A percentile compares a stretch with the other conserved stretches of the same genome.
phyloP scores from a whole-genome alignment of 2,113 vertebrate genomes.

The Paralichthys olivaceus region DNA sequence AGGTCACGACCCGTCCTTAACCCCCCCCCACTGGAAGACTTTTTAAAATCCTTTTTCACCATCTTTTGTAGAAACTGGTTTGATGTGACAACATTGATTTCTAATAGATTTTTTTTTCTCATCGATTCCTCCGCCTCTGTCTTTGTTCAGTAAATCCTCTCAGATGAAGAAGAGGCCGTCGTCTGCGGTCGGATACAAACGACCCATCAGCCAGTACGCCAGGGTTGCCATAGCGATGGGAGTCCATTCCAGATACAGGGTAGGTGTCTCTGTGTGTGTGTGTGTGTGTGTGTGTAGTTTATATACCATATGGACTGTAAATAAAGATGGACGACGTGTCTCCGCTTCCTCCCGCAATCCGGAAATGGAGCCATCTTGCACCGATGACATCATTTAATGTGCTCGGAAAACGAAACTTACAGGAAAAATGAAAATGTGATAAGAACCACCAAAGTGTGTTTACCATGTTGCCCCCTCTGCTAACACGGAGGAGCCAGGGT shows the following conservation, averaged over 20 bases:
- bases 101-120: neutral
- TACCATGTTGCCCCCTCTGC: too few relatives aligned
- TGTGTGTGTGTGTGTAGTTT: slow-evolving; percentile 1
- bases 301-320: neutral
- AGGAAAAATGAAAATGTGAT: too few relatives aligned
- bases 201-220: slow-evolving; percentile 96
- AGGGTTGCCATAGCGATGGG: slow-evolving; percentile 94
- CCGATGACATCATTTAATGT: too few relatives aligned
- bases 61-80: too few relatives aligned
- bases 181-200: slow-evolving; percentile 96
- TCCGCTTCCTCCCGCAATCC: too few relatives aligned
- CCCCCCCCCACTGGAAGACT: too few relatives aligned
- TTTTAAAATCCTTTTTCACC: too few relatives aligned
- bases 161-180: slow-evolving; percentile 94
- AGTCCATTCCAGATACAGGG: slow-evolving; percentile 91
- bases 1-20: neutral
- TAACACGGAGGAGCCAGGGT: too few relatives aligned
- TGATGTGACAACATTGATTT: neutral
- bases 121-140: slow-evolving; percentile 2
- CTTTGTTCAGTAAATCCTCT: slow-evolving; percentile 78
- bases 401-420: too few relatives aligned
- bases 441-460: too few relatives aligned
- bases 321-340: too few relatives aligned
- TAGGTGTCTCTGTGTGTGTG: slow-evolving; percentile 68
- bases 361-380: neutral